Percentiles rank a stretch among this genome's conserved stretches.
Evolutionary conservation across 2,888 invertebrate species (phyloP).

Genomic region (Volucella zonaria): DNA sequence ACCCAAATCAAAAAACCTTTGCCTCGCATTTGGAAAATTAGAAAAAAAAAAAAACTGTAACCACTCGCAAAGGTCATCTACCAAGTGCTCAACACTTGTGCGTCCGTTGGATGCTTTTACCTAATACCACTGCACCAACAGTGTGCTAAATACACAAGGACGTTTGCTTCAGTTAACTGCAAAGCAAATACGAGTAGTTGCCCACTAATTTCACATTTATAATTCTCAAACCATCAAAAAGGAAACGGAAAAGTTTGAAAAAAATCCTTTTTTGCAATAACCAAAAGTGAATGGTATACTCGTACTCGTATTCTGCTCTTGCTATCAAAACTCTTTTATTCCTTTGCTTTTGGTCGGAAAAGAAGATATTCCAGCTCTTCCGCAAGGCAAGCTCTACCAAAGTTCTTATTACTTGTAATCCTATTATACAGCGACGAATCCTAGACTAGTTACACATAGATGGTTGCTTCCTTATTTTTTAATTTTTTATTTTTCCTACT

Average conservation of each 20-base stretch:
- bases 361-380: conserved; percentile 31
- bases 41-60: conserved; percentile 2
- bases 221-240: conserved; percentile 54
- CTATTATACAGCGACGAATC: conserved; percentile 60
- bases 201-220: conserved; percentile 56
- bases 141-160: conserved; percentile 16
- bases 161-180: conserved; percentile 29
- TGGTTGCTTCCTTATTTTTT: conserved; percentile 28
- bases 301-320: conserved; percentile 34
- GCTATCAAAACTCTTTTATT: conserved; percentile 1
- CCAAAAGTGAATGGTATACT: conserved; percentile 19
- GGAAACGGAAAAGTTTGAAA: conserved; percentile 22
- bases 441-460: conserved; percentile 29
- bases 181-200: conserved; percentile 25
- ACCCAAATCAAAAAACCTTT: not conserved
- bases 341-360: conserved; percentile 3
- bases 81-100: conserved; percentile 38
- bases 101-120: conserved; percentile 18
- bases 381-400: conserved; percentile 37
- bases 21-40: conserved; percentile 2
- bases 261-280: conserved; percentile 52
- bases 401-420: conserved; percentile 48
- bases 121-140: conserved; percentile 16
- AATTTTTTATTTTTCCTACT: conserved; percentile 6
- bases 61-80: conserved; percentile 39